phyloP scores from a whole-genome alignment of 2,888 invertebrate species.

The Drosophila testacea region DNA sequence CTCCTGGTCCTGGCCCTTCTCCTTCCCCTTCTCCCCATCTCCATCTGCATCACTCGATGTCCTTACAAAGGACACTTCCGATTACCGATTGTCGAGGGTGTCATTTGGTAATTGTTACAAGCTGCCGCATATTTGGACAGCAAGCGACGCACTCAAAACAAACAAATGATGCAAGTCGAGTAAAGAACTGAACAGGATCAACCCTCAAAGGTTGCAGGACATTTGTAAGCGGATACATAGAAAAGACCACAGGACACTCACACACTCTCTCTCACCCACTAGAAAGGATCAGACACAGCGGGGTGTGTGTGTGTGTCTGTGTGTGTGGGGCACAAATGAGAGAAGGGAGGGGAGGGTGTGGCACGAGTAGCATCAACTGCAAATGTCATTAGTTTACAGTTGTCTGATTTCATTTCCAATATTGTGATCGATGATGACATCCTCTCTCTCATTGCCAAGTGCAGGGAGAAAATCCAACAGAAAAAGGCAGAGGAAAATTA shows the following conservation, averaged over 20 bases:
- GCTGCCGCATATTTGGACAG: constrained; percentile 80
- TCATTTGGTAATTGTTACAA: constrained; percentile 81
- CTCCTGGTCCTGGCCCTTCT: neutral
- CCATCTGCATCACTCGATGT: neutral
- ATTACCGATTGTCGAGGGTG: constrained; percentile 69
- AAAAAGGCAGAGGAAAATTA: too few relatives aligned
- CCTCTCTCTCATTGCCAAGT: neutral
- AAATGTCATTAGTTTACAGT: constrained; percentile 83
- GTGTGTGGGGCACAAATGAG: neutral
- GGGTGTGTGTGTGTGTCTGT: constrained; percentile 21
- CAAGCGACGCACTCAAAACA: constrained; percentile 73
- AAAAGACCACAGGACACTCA: constrained; percentile 59
- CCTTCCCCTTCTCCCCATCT: neutral
- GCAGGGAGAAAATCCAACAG: neutral
- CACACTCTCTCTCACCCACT: constrained; percentile 23
- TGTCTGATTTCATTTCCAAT: constrained; percentile 76
- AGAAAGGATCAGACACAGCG: constrained; percentile 31
- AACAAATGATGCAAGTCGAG: constrained; percentile 61
- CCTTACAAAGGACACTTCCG: constrained; percentile 12
- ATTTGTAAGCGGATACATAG: constrained; percentile 66
- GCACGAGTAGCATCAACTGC: constrained; percentile 9
- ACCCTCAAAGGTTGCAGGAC: constrained; percentile 49
- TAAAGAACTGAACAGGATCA: constrained; percentile 35
- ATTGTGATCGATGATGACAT: constrained; percentile 77
- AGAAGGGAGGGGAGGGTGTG: neutral